Evolutionary conservation across 1,140 invertebrate genomes (phyloP).

Genomic region (Neodiprion pinetum): DNA sequence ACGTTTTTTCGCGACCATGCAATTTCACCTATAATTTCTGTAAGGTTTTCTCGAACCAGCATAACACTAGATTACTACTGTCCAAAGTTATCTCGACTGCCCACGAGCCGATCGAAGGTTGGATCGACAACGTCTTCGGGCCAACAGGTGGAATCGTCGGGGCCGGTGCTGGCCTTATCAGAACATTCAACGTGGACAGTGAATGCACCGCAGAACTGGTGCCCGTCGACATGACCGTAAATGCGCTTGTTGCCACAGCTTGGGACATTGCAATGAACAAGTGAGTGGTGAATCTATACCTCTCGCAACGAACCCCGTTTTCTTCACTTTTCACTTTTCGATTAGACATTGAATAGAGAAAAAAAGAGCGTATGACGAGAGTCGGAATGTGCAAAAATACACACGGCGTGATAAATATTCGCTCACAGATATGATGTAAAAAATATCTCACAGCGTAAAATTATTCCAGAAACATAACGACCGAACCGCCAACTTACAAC

Average conservation of each 20-base stretch:
- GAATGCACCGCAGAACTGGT: slow-evolving; percentile 71
- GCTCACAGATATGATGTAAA: too few species aligned
- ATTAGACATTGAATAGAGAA: neutral
- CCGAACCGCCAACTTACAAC: slow-evolving; percentile 62
- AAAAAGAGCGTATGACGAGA: neutral
- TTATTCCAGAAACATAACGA: slow-evolving; percentile 40
- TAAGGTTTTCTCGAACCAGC: neutral
- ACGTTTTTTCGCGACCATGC: too few species aligned
- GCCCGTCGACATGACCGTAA: slow-evolving; percentile 77
- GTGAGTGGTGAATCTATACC: slow-evolving; percentile 32
- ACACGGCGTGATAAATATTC: slow-evolving; percentile 13
- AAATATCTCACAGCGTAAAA: too few species aligned
- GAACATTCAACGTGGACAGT: slow-evolving; percentile 64
- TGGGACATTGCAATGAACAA: slow-evolving; percentile 67
- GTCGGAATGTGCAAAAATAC: neutral
- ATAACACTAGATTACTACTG: neutral
- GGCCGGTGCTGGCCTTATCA: slow-evolving; percentile 69
- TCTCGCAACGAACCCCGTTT: neutral
- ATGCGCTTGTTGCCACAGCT: slow-evolving; percentile 70
- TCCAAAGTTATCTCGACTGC: slow-evolving; percentile 51
- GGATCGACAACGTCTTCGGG: slow-evolving; percentile 83
- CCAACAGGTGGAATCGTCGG: slow-evolving; percentile 69
- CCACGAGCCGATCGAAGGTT: slow-evolving; percentile 63
- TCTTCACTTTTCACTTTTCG: too few species aligned
- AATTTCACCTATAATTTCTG: neutral